phyloP scores from a whole-genome alignment of 2,888 invertebrate species.

The Agriopis marginaria region DNA sequence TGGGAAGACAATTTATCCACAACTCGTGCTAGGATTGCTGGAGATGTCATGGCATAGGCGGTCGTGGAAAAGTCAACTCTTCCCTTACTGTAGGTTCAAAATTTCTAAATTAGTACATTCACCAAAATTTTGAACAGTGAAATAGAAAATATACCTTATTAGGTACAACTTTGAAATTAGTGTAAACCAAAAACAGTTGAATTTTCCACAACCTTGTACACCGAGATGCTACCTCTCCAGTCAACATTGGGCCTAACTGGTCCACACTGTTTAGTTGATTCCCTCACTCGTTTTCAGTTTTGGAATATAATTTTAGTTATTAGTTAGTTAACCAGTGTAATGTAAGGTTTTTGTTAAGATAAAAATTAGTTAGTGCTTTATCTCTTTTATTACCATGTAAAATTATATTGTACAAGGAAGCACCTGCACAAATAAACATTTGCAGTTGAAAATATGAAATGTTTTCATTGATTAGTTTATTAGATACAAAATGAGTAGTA shows the following conservation, averaged over 20 bases:
- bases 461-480: conserved; percentile 39
- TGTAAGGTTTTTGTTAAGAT: conserved; percentile 39
- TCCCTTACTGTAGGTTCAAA: too few species aligned
- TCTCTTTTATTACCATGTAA: conserved; percentile 32
- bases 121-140: too few species aligned
- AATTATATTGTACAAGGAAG: conserved; percentile 32
- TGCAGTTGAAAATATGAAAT: conserved; percentile 38
- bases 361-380: conserved; percentile 36
- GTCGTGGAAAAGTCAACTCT: too few species aligned
- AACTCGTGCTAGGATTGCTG: too few species aligned
- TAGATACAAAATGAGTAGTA: conserved; percentile 31
- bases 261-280: background rate
- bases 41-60: too few species aligned
- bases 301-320: conserved; percentile 11
- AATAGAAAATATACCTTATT: too few species aligned
- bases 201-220: too few species aligned
- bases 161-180: too few species aligned
- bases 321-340: conserved; percentile 29
- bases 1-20: too few species aligned
- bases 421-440: conserved; percentile 45
- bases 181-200: too few species aligned
- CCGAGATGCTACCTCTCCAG: too few species aligned
- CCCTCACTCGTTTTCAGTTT: background rate
- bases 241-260: background rate
- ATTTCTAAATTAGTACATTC: too few species aligned